phyloP scores from a whole-genome alignment of 2,113 vertebrate species.

The Danionella cerebrum region DNA sequence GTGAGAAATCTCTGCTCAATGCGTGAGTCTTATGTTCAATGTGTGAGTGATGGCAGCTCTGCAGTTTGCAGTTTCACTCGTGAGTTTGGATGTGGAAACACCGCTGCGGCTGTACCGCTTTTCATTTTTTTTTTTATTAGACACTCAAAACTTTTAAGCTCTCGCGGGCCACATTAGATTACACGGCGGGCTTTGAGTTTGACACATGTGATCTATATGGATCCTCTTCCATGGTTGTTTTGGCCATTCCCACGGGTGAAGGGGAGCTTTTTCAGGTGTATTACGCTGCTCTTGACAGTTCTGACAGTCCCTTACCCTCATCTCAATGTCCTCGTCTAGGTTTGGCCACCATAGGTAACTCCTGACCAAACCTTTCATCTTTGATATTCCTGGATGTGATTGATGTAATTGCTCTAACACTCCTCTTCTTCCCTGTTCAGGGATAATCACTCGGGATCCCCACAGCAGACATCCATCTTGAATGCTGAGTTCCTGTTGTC shows the following conservation, averaged over 20 bases:
- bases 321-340: slow-evolving; percentile 9
- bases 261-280: not conserved
- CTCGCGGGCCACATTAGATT: too few species aligned
- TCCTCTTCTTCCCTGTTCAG: not conserved
- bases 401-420: not conserved
- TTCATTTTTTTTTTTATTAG: too few species aligned
- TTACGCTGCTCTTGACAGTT: slow-evolving; percentile 10
- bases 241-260: slow-evolving; percentile 15
- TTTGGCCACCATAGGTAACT: slow-evolving; percentile 33
- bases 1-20: too few species aligned
- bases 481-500: not conserved
- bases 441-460: not conserved
- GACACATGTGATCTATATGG: slow-evolving; percentile 29
- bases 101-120: too few species aligned
- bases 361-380: slow-evolving; percentile 17
- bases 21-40: too few species aligned
- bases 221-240: slow-evolving; percentile 3
- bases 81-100: too few species aligned
- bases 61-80: too few species aligned
- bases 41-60: too few species aligned
- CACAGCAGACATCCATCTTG: not conserved
- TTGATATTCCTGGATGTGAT: not conserved
- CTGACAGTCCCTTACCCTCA: not conserved
- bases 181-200: too few species aligned
- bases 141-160: too few species aligned